A percentile compares a stretch with the other conserved stretches of the same genome.
These are phyloP conservation scores for Didymodactylos carnosus DNA, from an alignment of 2,888 invertebrate genomes.

Conservation along the genomic window DNA sequence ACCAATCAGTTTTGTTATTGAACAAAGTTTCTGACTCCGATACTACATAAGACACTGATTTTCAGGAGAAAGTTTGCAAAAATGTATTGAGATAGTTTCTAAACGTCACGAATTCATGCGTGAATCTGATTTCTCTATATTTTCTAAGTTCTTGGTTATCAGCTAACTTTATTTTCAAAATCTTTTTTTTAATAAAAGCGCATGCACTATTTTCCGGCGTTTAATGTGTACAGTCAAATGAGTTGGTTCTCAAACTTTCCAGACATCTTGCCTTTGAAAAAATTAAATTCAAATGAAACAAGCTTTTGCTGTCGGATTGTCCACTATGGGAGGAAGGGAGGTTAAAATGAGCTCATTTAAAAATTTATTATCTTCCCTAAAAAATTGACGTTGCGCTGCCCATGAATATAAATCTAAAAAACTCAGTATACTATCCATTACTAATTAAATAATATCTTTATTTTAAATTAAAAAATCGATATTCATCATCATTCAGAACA, in stretches of 20 bases:
- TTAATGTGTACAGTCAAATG: background rate
- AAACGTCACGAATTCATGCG: background rate
- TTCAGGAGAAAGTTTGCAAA: background rate
- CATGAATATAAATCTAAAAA: too few relatives aligned
- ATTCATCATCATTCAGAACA: background rate
- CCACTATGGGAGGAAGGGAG: background rate
- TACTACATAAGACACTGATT: background rate
- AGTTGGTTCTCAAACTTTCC: background rate
- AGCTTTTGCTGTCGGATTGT: background rate
- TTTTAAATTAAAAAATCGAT: constrained; percentile 2
- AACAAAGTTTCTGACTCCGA: too few relatives aligned
- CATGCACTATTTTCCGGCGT: background rate
- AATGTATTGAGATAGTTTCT: background rate
- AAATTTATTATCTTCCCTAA: background rate
- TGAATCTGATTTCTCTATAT: background rate
- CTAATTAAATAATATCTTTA: background rate
- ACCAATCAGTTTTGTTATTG: too few relatives aligned
- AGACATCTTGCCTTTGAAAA: background rate
- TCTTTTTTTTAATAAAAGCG: background rate
- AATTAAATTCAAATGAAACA: background rate
- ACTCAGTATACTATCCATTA: background rate
- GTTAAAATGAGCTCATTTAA: background rate
- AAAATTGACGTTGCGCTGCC: background rate
- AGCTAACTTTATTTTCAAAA: background rate
- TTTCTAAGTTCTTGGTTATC: background rate